Base-by-base conservation (phyloP, 2,113 vertebrate species). In the Eleginops maclovinus region DNA sequence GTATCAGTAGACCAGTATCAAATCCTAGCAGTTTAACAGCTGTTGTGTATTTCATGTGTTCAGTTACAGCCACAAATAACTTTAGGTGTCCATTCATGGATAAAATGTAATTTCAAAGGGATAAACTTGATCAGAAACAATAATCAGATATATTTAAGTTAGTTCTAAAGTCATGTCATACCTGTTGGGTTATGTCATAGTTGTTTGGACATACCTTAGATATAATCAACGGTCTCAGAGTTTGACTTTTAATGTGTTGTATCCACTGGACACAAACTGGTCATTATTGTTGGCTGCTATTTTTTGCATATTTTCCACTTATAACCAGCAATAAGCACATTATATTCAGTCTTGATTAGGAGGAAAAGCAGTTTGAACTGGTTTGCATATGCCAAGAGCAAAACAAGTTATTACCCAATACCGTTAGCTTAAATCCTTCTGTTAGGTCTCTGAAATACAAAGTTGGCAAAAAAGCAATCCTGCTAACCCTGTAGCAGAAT, bases 371-470 rank as follows among this genome's bases (percentile, higher is more conserved):
- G 10, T 51, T 51, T 72, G 21, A 41, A 26, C 21, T 47, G 26
- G 26, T 53, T 60, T 19, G 61, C 8, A 26, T 12, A 50, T 8
- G 3, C 51, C 28, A 36, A 9, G 16, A 53, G 71, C 54, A 71
- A 58, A 75, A 51, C 0, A 0, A 69, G 22, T 56, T 28, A 47
- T 26, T 13, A 74, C 17, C n/a, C 21, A n/a, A 40, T 36, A 36
- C 8, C 6, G 5, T 36, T 36, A 53, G 65, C 26, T n/a, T 59
- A 44, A 73, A 44, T 16, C 11, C 9, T 17, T 75, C 12, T 59
- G 47, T 71, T n/a, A 46, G 17, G 51, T 26, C 67, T 59, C 68
- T 49, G 56, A 59, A 59, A 59, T 54, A 14, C 22, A 22, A 75
- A 65, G n/a, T 7, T 55, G 58, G 22, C 10, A 22, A 31, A 15